Evolutionary conservation across 2,113 vertebrate genomes (phyloP).

Genomic region (Labeo catla): DNA sequence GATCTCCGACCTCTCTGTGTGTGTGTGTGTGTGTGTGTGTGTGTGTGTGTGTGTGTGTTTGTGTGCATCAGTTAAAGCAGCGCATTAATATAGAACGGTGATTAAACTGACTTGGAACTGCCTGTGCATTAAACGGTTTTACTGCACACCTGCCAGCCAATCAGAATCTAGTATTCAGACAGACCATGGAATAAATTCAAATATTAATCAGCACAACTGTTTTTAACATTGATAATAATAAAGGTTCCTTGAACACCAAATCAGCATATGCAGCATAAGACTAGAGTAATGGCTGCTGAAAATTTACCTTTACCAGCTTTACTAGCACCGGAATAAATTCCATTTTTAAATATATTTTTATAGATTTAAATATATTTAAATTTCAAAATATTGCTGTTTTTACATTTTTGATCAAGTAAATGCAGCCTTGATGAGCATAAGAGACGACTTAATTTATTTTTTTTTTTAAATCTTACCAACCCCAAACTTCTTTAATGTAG

Average conservation of each 20-base stretch:
- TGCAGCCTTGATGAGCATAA: not conserved
- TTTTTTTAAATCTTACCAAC: not conserved
- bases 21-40: no score
- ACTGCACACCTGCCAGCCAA: no score
- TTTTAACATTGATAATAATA: not conserved
- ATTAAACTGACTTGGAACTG: no score
- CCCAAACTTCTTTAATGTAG: not conserved
- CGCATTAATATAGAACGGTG: no score
- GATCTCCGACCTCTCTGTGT: no score
- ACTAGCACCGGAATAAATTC: not conserved
- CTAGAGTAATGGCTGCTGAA: not conserved
- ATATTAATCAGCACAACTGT: not conserved
- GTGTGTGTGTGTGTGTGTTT: no score
- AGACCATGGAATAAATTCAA: not conserved
- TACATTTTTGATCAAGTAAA: conserved; percentile 2
- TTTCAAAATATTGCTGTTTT: not conserved
- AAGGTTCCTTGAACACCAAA: not conserved
- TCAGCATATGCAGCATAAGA: not conserved
- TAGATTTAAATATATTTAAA: not conserved
- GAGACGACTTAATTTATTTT: not conserved
- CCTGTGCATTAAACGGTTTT: no score
- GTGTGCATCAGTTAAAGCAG: no score
- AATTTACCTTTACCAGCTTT: not conserved
- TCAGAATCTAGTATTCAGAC: no score
- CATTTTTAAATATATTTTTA: not conserved